Evolutionary conservation across 2,113 vertebrate genomes (phyloP), one percentile per base, ranked within the genome.

Genomic region (Petroica traversi): DNA sequence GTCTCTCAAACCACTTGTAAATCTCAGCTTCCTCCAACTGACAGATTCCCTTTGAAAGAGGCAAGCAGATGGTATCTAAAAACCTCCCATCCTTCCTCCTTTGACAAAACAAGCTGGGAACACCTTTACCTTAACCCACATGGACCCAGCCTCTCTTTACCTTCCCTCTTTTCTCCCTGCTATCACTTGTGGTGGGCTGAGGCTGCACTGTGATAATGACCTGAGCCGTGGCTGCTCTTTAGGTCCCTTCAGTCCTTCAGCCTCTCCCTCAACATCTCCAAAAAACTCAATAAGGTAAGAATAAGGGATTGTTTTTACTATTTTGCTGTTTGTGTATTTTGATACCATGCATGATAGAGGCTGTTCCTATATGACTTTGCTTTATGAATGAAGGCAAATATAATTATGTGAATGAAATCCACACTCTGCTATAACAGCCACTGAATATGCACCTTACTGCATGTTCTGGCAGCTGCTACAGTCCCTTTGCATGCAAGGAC

Each of bases 341-440:
- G 25, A 8, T 62, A 40, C 22, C 19, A 48, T 48, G 59, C 51
- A 24, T 49, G 55, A 41, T 29, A 18, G 46, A 61, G 10, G 6
- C 55, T 43, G 24, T 29, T 85, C 34, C 61, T 58, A 3, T 43
- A 41, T 5, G 40, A 17, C 0, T 0, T 22, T 77, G 54, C 54
- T 54, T 62, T 69, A 57, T 17, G 19, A 68, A 66, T 77, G n/a
- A 46, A 73, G 80, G 43, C 33, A 92, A 62, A 87, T 64, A 73
- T 11, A 62, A 45, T 45, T 29, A 17, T 0, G 0, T 68, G 54
- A 25, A 43, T 59, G 45, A 66, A 84, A 77, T 55, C 76, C 58
- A 19, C 28, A 17, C 19, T 51, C 61, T 89, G 43, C 72, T 58
- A 2, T 14, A 20, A 54, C 6, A 59, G 59, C n/a, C 33, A 26